Percentiles rank a stretch among this genome's conserved stretches.
Conservation (phyloP, 2,113 vertebrate species). For the Platanista minor region DNA sequence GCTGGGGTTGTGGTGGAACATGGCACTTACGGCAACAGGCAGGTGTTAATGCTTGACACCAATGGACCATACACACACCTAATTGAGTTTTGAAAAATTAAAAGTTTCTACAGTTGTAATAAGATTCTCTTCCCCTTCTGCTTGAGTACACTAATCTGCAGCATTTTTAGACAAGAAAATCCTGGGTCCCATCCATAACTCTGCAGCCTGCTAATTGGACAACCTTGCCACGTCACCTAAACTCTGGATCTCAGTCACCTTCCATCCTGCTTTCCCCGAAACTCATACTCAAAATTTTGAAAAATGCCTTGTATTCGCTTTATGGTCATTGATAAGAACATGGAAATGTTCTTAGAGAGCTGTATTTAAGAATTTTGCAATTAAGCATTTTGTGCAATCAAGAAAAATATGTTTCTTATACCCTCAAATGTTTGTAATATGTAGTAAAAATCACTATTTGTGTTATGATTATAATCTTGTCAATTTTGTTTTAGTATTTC, state of each 20-base stretch:
- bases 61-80: constrained; percentile 95
- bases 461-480: constrained; percentile 19
- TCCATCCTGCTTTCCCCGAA: not conserved
- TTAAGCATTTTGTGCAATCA: not conserved
- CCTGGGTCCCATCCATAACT: not conserved
- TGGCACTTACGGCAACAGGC: constrained; percentile 94
- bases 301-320: not conserved
- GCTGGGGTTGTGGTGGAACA: constrained; percentile 81
- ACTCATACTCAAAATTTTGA: not conserved
- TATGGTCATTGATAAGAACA: not conserved
- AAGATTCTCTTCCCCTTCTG: not conserved
- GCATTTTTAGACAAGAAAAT: not conserved
- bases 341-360: not conserved
- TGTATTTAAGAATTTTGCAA: not conserved
- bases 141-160: constrained; percentile 4
- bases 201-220: not conserved
- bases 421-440: not conserved
- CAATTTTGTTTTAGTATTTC: not conserved
- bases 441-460: constrained; percentile 25
- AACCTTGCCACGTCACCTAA: not conserved
- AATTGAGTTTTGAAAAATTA: constrained; percentile 89
- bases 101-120: not conserved
- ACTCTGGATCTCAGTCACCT: not conserved
- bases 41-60: constrained; percentile 92
- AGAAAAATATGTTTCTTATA: not conserved